Base-by-base conservation (phyloP, 1,140 invertebrate genomes). In the Microplitis demolitor region DNA sequence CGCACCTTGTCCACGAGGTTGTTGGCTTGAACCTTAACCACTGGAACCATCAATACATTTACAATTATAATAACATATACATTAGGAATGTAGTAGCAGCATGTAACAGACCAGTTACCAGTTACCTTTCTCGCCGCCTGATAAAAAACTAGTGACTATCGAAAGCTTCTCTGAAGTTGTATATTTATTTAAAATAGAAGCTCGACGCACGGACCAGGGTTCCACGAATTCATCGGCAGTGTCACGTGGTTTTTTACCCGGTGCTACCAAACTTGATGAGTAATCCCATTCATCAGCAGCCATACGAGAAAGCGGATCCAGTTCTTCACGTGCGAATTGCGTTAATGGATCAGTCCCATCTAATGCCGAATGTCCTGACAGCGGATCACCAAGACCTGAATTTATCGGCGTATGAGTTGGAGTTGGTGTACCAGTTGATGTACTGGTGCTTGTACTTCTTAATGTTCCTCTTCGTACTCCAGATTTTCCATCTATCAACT, bases 131-230 rank as follows among this genome's bases (percentile, higher is more conserved):
- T 96, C 93, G 74, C 91, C 91, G 54, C 92, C 92, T 58, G 92
- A 90, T 37, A 96, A 85, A 83, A 95, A 97, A 85, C 95, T 97
- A 33, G 95, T 96, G 6, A 94, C 91, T 76, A 97, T 95, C 4
- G 95, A 94, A 58, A 97, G 85, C 84, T 96, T 97, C 85, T 97
- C 95, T 34, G 94, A 95, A 62, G 96, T 98, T 51, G 95, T 97
- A 78, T 94, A 98, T 86, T 95, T 95, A 73, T 90, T 93, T 4
- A 98, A 87, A 80, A 98, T 97, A 4, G 86, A 86, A 74, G 88
- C 82, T 78, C 93, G 91, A 76, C 93, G 92, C 4, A 88, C 81
- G 76, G 87, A 89, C 96, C 96, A 98, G 60, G 92, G 90, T 79
- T 96, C 92, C 74, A 92, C 88, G 60, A 89, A 88, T 67, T 91